phyloP scores from a whole-genome alignment of 2,888 invertebrate species.

The Antitype chi region DNA sequence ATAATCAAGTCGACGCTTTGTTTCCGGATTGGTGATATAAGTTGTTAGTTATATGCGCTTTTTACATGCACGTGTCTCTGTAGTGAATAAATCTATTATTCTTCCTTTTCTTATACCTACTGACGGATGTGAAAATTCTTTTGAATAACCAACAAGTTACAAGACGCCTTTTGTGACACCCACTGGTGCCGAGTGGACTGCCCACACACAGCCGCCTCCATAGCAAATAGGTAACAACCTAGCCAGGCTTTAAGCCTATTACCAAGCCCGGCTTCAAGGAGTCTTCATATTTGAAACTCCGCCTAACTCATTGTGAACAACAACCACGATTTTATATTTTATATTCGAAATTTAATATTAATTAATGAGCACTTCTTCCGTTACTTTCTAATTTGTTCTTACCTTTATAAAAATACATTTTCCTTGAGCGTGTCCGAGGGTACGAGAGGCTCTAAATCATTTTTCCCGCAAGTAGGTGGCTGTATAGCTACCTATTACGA shows the following conservation, averaged over 20 bases:
- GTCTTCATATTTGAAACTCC: constrained; percentile 8
- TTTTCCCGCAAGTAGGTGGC: constrained; percentile 57
- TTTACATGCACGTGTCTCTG: background rate
- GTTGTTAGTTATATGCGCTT: background rate
- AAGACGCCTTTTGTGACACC: background rate
- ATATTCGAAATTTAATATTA: constrained; percentile 49
- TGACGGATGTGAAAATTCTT: background rate
- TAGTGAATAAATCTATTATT: background rate
- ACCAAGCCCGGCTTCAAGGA: background rate
- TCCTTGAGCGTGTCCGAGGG: constrained; percentile 43
- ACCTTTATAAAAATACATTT: constrained; percentile 59
- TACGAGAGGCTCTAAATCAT: constrained; percentile 56
- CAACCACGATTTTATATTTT: constrained; percentile 24
- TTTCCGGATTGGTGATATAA: background rate
- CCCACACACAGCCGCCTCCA: background rate
- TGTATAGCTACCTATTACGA: constrained; percentile 57
- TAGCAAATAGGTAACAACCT: background rate
- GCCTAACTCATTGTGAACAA: background rate
- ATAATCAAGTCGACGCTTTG: background rate
- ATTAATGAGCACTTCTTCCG: constrained; percentile 55
- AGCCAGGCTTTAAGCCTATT: background rate
- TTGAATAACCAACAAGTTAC: background rate
- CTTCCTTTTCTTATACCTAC: background rate
- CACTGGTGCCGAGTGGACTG: background rate
- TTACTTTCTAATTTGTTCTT: constrained; percentile 56